A percentile compares a stretch with the other conserved stretches of the same genome.
Evolutionary conservation across 2,797 vertebrate genomes (phyloP).

Genomic region (Vipera latastei): DNA sequence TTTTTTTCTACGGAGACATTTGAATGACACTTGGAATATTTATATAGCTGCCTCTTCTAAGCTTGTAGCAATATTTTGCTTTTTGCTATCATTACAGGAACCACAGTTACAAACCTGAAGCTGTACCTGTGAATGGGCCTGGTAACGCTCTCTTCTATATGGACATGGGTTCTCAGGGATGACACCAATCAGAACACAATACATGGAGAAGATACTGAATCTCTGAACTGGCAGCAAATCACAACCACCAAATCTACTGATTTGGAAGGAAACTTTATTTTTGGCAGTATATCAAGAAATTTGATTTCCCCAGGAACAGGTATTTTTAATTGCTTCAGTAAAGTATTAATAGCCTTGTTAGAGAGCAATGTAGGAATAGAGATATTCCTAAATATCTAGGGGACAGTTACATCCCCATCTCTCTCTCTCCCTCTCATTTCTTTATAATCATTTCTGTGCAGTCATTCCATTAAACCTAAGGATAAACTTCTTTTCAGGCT

Average conservation of each 20-base stretch:
- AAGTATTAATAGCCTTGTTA: background rate
- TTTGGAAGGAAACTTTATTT: background rate
- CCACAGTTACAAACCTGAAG: background rate
- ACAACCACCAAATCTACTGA: background rate
- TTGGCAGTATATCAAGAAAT: slow-evolving; percentile 2
- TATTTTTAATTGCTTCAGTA: background rate
- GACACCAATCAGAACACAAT: background rate
- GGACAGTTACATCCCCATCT: background rate
- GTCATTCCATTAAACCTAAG: background rate
- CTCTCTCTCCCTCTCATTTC: background rate
- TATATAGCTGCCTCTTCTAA: background rate
- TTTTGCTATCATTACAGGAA: background rate
- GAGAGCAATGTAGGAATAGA: background rate
- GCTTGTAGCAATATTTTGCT: background rate
- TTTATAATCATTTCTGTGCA: background rate
- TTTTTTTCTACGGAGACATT: background rate
- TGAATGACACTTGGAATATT: background rate
- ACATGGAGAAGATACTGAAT: background rate
- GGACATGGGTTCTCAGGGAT: background rate
- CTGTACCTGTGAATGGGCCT: background rate
- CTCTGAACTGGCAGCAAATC: background rate
- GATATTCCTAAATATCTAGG: background rate
- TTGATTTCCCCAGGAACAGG: background rate
- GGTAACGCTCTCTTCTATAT: background rate
- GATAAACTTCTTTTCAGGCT: background rate